A percentile compares a stretch with the other conserved stretches of the same genome.
These are phyloP conservation scores for Lutraria lutraria DNA, from an alignment of 2,888 invertebrate genomes.

Conservation along the genomic window DNA sequence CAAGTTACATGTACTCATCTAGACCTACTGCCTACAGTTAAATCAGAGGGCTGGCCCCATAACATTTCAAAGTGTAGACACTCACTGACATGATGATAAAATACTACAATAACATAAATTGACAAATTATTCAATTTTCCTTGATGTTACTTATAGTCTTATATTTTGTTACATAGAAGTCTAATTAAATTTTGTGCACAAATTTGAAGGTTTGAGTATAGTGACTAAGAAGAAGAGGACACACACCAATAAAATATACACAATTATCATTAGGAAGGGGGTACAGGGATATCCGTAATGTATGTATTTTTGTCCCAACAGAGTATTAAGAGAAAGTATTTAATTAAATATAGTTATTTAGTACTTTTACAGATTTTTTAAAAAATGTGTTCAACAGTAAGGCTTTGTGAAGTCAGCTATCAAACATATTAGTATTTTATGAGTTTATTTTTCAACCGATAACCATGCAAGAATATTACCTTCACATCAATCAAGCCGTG, in stretches of 20 bases:
- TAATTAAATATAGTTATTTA: background rate
- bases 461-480: background rate
- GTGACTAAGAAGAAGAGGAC: background rate
- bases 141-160: background rate
- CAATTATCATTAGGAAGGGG: too few species aligned
- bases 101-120: slow-evolving; percentile 30
- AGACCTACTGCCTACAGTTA: slow-evolving; percentile 14
- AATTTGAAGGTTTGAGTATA: background rate
- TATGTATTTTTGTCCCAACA: background rate
- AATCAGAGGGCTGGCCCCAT: slow-evolving; percentile 26
- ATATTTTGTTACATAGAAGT: background rate
- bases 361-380: background rate
- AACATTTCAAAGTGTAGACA: slow-evolving; percentile 37
- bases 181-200: background rate
- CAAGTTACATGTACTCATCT: slow-evolving; percentile 22
- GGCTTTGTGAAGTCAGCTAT: background rate
- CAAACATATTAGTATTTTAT: background rate
- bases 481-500: background rate
- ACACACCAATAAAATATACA: too few species aligned
- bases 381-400: background rate
- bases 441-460: background rate
- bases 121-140: slow-evolving; percentile 50
- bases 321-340: background rate
- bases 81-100: slow-evolving; percentile 47
- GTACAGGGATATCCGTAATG: too few species aligned